phyloP scores from a whole-genome alignment of 2,888 invertebrate species.

The Parnassius mnemosyne region DNA sequence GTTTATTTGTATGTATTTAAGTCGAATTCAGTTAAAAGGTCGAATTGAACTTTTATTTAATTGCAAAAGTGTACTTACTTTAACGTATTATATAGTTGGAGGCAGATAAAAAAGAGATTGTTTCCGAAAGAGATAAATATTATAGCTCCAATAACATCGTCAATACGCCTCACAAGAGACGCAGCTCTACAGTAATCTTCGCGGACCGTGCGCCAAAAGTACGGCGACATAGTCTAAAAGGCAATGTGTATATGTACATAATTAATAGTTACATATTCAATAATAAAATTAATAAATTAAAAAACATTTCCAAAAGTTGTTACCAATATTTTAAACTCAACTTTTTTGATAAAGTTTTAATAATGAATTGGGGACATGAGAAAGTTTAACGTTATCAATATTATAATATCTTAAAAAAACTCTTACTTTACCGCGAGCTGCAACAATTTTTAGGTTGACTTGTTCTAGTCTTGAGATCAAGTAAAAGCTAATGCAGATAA shows the following conservation, averaged over 20 bases:
- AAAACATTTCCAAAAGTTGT: no score
- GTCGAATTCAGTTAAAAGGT: background rate
- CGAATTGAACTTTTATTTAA: constrained; percentile 1
- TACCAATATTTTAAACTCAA: no score
- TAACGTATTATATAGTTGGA: constrained; percentile 84
- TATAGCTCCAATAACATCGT: constrained; percentile 81
- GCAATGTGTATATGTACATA: no score
- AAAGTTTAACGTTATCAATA: no score
- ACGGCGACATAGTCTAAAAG: constrained; percentile 43
- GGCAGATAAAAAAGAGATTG: constrained; percentile 86
- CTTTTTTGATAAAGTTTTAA: no score
- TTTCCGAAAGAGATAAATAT: constrained; percentile 84
- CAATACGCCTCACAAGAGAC: constrained; percentile 78
- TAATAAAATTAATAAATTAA: no score
- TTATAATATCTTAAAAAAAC: no score
- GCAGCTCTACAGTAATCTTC: constrained; percentile 82
- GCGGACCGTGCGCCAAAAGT: constrained; percentile 61
- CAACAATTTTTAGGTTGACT: constrained; percentile 67
- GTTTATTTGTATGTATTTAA: no score
- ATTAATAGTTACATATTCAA: no score
- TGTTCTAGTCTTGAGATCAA: constrained; percentile 82
- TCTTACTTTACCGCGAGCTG: constrained; percentile 50
- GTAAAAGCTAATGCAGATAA: constrained; percentile 84
- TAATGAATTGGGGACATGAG: no score
- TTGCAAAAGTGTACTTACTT: constrained; percentile 69